phyloP scores from a whole-genome alignment of 2,888 invertebrate species.

The Operophtera brumata region DNA sequence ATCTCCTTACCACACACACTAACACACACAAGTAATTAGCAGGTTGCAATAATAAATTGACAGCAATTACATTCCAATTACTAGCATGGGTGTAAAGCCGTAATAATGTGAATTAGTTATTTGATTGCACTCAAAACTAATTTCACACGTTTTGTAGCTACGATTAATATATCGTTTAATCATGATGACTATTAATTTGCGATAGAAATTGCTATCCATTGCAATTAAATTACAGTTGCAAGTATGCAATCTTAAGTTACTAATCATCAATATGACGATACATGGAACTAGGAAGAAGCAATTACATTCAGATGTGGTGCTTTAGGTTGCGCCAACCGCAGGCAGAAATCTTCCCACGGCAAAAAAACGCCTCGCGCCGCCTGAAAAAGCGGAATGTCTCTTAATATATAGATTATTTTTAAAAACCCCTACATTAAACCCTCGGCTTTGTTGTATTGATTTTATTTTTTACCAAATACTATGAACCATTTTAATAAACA shows the following conservation, averaged over 20 bases:
- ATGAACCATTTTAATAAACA: too few species aligned
- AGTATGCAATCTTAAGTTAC: background rate
- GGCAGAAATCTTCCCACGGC: too few species aligned
- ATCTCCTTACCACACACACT: slow-evolving; percentile 2
- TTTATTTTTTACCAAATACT: too few species aligned
- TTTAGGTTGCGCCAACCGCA: too few species aligned
- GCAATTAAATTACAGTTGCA: slow-evolving; percentile 14
- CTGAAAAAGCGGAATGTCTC: too few species aligned
- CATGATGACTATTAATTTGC: slow-evolving; percentile 37
- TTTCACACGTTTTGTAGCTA: slow-evolving; percentile 38
- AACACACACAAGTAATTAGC: slow-evolving; percentile 8
- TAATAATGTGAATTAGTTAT: slow-evolving; percentile 65
- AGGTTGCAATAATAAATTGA: slow-evolving; percentile 54
- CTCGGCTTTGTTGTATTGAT: too few species aligned
- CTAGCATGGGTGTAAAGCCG: slow-evolving; percentile 40
- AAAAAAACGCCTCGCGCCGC: too few species aligned
- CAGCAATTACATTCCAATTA: slow-evolving; percentile 64
- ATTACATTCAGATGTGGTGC: too few species aligned
- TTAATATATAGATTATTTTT: too few species aligned
- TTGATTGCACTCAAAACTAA: slow-evolving; percentile 55
- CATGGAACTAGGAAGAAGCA: too few species aligned
- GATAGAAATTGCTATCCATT: slow-evolving; percentile 11
- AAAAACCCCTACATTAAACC: too few species aligned
- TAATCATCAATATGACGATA: too few species aligned
- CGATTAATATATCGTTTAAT: slow-evolving; percentile 47